Conservation (phyloP, 2,888 invertebrate genomes). For the Salpingus planirostris region DNA sequence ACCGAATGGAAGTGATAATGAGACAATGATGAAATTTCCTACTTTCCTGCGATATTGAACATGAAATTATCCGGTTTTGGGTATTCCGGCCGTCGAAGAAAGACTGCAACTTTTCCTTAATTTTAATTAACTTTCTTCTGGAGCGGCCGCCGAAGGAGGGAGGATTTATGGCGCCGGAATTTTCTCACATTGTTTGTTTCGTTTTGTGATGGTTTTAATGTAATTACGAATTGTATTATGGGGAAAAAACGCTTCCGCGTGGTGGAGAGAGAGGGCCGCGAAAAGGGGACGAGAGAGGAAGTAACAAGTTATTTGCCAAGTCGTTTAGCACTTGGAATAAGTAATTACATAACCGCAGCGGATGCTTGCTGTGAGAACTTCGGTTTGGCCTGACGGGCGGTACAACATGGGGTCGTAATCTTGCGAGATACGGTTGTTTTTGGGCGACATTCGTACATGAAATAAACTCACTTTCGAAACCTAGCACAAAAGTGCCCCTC, state of each 20-base stretch:
- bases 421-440: conserved; percentile 10
- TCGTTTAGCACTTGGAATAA: conserved; percentile 29
- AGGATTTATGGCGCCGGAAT: conserved; percentile 15
- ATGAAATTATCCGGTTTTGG: conserved; percentile 11
- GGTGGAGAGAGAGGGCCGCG: conserved; percentile 6
- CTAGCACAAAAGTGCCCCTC: no score
- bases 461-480: conserved; percentile 10
- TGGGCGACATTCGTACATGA: conserved; percentile 10
- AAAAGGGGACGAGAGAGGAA: conserved; percentile 16
- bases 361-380: conserved; percentile 20
- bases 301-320: conserved; percentile 32
- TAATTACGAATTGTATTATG: conserved; percentile 14
- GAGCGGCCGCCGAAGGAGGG: no score
- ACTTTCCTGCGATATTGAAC: no score
- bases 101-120: conserved; percentile 12
- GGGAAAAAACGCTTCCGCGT: conserved; percentile 7
- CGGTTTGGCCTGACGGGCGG: conserved; percentile 17
- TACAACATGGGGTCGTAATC: conserved; percentile 15
- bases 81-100: conserved; percentile 4
- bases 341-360: conserved; percentile 28
- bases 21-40: no score
- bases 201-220: conserved; percentile 16
- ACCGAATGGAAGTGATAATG: no score
- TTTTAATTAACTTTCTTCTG: conserved; percentile 19
- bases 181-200: conserved; percentile 18